A percentile compares a stretch with the other conserved stretches of the same genome.
phyloP scores from a whole-genome alignment of 2,888 invertebrate species.

The Hanleya hanleyi region DNA sequence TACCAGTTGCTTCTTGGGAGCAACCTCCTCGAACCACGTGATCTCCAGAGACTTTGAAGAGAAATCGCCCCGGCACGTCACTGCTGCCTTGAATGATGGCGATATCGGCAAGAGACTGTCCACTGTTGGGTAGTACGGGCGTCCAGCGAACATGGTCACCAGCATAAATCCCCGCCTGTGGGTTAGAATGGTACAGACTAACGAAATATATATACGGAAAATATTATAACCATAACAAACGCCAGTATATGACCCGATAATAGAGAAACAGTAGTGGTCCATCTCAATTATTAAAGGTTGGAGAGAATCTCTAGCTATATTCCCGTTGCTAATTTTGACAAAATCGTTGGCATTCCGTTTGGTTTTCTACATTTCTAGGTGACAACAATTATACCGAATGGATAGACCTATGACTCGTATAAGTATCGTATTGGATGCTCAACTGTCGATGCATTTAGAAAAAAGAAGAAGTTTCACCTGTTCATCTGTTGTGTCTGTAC shows the following conservation, averaged over 20 bases:
- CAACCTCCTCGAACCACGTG: slow-evolving; percentile 59
- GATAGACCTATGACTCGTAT: neutral
- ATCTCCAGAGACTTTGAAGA: slow-evolving; percentile 51
- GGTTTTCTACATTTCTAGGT: neutral
- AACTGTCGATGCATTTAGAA: too few species aligned
- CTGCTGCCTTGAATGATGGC: slow-evolving; percentile 36
- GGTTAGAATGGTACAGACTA: neutral
- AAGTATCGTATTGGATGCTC: too few species aligned
- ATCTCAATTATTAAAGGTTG: too few species aligned
- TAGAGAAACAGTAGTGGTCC: too few species aligned
- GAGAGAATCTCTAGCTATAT: too few species aligned
- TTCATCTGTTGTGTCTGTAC: slow-evolving; percentile 19
- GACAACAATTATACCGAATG: neutral
- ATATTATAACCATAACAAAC: too few species aligned
- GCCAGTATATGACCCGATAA: too few species aligned
- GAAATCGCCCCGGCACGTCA: slow-evolving; percentile 53
- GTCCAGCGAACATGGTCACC: slow-evolving; percentile 87
- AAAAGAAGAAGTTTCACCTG: too few species aligned
- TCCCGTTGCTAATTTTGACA: neutral
- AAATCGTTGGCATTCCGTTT: neutral
- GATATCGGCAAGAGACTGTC: neutral
- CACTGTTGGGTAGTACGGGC: neutral
- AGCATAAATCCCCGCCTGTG: slow-evolving; percentile 93
- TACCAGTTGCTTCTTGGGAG: too few species aligned
- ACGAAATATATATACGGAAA: neutral